Evolutionary conservation across 2,113 vertebrate species (phyloP), one percentile per base, ranked within the genome.

Genomic region (Pardalotus punctatus): DNA sequence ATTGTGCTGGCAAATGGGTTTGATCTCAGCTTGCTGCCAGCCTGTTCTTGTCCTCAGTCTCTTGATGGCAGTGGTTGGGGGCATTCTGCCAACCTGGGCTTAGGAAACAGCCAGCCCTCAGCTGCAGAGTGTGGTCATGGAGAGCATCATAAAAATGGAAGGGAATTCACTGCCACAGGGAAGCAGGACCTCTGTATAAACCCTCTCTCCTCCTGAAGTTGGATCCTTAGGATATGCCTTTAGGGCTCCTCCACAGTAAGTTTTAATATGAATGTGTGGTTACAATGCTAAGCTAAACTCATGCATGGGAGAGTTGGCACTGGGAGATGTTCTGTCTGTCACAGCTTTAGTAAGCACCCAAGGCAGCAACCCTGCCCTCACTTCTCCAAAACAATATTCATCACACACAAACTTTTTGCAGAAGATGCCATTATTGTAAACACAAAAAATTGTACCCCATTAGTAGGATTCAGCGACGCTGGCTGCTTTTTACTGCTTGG

Each of bases 1-100:
- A 6, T 33, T 61, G 64, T 19, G 42, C 61, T 69, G 83, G 77
- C 77, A 93, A 45, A 38, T 0, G 8, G 33, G 36, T 48, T 90
- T 78, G 82, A 48, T 71, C 51, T 78, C 56, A 64, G 56, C 60
- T 65, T 62, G 60, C 85, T 95, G 92, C 60, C 90, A 92, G 67
- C n/a, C 47, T 80, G 38, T 43, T 71, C 38, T 73, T 56, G 36
- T 86, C 69, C 67, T 85, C 11, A 3, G 38, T 50, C 64, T 51
- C 60, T 65, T 12, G 16, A 48, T 51, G 64, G 70, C 31, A 36
- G 47, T 12, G 65, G 18, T 15, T 40, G 1, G 2, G 67, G 74
- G 54, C 25, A 4, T 51, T 79, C 71, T 91, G 93, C 78, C 93
- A 93, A 1, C 33, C 65, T 65, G 58, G 71, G 62, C 74, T 79